Evolutionary conservation across 53 echinoderm and acorn worm species (phyloP), one percentile per base, ranked within the genome.

Genomic region (Henricia sp.): DNA sequence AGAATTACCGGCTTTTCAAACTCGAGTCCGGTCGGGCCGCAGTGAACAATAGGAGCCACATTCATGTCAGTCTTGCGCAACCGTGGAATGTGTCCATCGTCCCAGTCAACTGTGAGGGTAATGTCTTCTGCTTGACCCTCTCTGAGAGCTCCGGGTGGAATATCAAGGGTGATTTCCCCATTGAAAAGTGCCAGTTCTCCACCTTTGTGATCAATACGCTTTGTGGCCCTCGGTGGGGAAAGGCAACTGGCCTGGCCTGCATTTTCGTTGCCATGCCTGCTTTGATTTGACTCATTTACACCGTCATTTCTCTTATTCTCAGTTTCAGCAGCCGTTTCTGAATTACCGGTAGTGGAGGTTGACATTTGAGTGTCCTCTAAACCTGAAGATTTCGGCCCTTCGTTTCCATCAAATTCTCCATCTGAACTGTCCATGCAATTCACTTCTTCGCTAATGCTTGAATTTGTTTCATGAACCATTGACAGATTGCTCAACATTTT

Each of bases 61-160:
- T 67, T 84, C 44, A 72, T 35, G 20, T 90, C 90, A 57, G 29
- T 40, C 3, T 20, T 13, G n/a, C 55, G 42, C 27, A 85, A 23
- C 12, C 54, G 43, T 13, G 90, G 90, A 14, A 67, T 69, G 36
- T 78, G 53, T 5, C 19, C 11, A 17, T 82, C 54, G 57, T 85
- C 58, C 77, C 55, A 85, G 35, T 26, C 68, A 4, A 85, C 70
- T 24, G 35, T 77, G 52, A 90, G 33, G 17, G 50, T 57, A 52
- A 90, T 90, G 4, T 77, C 59, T 19, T 55, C 56, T 1, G 33
- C 42, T n/a, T 70, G 69, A 13, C 88, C 88, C 27, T 85, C 70
- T 19, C 46, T 16, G 16, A 90, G 60, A 4, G 90, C 90, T 21
- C 68, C 58, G 20, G 76, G 80, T 8, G 90, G 90, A 50, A 90